Base-by-base conservation (phyloP, 2,888 invertebrate genomes). In the Mimas tiliae region DNA sequence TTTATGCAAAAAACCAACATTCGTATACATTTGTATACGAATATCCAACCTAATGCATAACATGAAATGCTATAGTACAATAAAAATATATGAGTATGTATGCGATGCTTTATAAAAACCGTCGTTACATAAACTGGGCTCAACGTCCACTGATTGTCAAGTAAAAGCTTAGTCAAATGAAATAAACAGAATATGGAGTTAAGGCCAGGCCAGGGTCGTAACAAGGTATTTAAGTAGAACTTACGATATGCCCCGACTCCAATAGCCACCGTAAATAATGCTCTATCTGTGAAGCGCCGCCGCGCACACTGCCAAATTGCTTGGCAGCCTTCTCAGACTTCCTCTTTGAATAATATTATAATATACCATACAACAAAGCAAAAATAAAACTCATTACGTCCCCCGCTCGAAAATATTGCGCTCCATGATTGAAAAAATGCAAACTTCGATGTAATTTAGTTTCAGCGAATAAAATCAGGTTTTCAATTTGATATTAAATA, bases 301-400 rank as follows among this genome's bases (percentile, higher is more conserved):
- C 79, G 82, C 83, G 83, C 77, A 75, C 84, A 74, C 82, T 89
- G 92, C 91, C 91, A 90, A 91, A 92, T 90, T 89, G 87, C 91
- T 91, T 91, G 91, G 90, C 92, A 91, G 80, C 87, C 86, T 89
- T 81, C 87, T 89, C 87, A 87, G 87, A 88, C 87, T 89, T 88
- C 87, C 90, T 85, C 86, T 86, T 89, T 89, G 90, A 90, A 90
- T 90, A 90, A 89, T 87, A 88, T 88, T 89, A 89, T 87, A 86
- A 89, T 83, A 81, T 84, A 86, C 80, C 75, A 79, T 79, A 87
- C 85, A 88, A 87, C 87, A 88, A 85, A 85, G 84, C 84, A 84
- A 85, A 86, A 86, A 86, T 82, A 85, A 83, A 86, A 81, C 80
- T 78, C 81, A 79, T 80, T 78, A 77, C 72, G 69, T 9, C 16